A percentile compares a stretch with the other conserved stretches of the same genome.
These are phyloP conservation scores for Balaeniceps rex DNA, from an alignment of 2,113 vertebrate species.

Conservation along the genomic window DNA sequence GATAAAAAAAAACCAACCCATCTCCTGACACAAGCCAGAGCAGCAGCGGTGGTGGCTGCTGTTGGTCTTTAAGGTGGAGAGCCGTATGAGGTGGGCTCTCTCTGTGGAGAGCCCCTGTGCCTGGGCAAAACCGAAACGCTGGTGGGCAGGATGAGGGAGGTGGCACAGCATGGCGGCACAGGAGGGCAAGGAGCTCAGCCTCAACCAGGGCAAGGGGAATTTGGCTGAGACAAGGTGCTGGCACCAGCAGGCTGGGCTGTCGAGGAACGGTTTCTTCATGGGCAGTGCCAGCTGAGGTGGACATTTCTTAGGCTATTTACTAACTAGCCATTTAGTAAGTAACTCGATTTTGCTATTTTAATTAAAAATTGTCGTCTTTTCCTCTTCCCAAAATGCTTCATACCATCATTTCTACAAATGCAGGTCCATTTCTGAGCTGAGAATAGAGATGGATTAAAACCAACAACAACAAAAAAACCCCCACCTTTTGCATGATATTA, in stretches of 20 bases:
- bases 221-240: not conserved
- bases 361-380: not conserved
- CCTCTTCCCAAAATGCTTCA: not conserved
- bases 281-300: not conserved
- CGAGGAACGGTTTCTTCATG: not conserved
- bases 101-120: not conserved
- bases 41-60: not conserved
- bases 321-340: not conserved
- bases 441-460: not conserved
- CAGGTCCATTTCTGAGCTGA: not conserved
- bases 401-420: not conserved
- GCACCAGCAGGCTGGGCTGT: not conserved
- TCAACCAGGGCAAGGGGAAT: not conserved
- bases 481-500: not conserved
- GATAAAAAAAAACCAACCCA: not conserved
- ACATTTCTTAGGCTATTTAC: not conserved
- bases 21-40: not conserved
- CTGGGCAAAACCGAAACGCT: rapidly evolving
- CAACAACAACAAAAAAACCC: not conserved
- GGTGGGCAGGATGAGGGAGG: not conserved
- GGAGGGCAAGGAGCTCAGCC: not conserved
- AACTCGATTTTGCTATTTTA: not conserved
- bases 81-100: not conserved
- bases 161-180: not conserved
- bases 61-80: not conserved